Evolutionary conservation across 1,140 invertebrate species (phyloP), one percentile per base, ranked within the genome.

Genomic region (Octopus bimaculoides): DNA sequence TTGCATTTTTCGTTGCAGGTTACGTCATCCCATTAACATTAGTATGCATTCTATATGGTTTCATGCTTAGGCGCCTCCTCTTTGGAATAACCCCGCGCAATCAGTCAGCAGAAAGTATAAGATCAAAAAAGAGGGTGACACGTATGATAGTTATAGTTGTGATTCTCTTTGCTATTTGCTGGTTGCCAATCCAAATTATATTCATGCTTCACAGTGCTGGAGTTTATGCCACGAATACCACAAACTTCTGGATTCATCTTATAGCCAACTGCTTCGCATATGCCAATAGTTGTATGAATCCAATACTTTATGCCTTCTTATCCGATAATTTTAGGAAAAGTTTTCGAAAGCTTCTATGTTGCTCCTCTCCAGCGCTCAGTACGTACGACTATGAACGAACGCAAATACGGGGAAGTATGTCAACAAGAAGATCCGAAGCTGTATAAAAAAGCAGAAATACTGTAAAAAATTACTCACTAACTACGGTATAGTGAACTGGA

Each of bases 231-330:
- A 77, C 73, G 0, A 83, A 84, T 76, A 55, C 76, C 10, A 20
- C 55, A 4, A 84, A 92, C 84, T 93, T 96, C 84, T 92, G 95
- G 20, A 90, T 94, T 6, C 95, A 96, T 89, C 95, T 97, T 81
- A 93, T 93, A 5, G 93, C 95, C 8, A 96, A 98, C 86, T 95
- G 97, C n/a, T 90, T 98, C 77, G 96, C 96, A 5, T 98, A 98
- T 90, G 96, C 95, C 89, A 98, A 98, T 91, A 96, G 95, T 82
- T 98, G 96, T 87, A 94, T 98, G 80, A 98, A 98, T 89, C 97
- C 97, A 0, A 95, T 98, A 81, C 92, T 98, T n/a, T 98, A 98
- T 90, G 96, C 97, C 0, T 96, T 96, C 87, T 91, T 96, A 0
- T 96, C 95, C 3, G 95, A 96, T 81, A 95, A 96, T 89, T 97